Evolutionary conservation across 2,113 vertebrate species (phyloP).

Genomic region (Egretta garzetta): DNA sequence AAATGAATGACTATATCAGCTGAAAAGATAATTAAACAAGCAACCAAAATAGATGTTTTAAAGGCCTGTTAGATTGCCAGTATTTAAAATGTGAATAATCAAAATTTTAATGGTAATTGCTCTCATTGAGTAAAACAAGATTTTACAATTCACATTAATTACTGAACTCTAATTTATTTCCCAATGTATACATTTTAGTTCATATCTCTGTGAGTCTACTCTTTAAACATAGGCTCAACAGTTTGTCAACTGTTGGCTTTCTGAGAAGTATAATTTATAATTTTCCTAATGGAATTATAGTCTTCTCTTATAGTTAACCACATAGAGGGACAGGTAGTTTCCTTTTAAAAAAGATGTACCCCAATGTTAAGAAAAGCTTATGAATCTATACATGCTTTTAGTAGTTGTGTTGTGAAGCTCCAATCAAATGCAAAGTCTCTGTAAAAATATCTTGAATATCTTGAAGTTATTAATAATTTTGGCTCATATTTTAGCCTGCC

Average conservation of each 20-base stretch:
- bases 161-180: conserved; percentile 16
- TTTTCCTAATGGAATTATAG: not conserved
- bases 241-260: not conserved
- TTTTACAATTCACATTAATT: conserved; percentile 37
- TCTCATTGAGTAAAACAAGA: conserved; percentile 7
- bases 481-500: not conserved
- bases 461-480: not conserved
- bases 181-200: not conserved
- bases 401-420: not conserved
- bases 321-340: not conserved
- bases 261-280: not conserved
- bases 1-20: not conserved
- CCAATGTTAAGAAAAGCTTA: not conserved
- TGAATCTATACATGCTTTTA: not conserved
- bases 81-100: conserved; percentile 37
- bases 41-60: not conserved
- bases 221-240: not conserved
- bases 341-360: not conserved
- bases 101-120: conserved; percentile 1
- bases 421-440: not conserved
- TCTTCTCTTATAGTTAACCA: not conserved
- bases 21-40: conserved; percentile 43
- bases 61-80: not conserved
- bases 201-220: not conserved
- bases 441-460: not conserved